These are phyloP conservation scores for Troides aeacus DNA, from an alignment of 2,888 invertebrate genomes.

Conservation along the genomic window DNA sequence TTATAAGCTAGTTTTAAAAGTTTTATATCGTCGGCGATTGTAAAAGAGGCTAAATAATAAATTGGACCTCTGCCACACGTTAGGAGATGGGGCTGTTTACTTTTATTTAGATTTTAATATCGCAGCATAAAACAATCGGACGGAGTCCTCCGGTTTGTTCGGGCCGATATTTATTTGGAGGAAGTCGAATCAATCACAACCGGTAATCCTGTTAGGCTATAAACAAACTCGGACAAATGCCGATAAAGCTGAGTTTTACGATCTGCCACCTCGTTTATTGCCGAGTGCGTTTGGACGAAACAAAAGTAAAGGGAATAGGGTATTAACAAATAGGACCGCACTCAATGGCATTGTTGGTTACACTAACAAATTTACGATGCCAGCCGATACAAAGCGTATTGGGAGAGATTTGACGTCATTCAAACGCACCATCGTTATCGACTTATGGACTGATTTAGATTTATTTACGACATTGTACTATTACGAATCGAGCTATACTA, in stretches of 20 bases:
- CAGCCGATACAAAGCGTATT: conserved; percentile 48
- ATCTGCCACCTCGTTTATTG: conserved; percentile 74
- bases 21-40: conserved; percentile 6
- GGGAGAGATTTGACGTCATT: conserved; percentile 55
- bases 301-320: conserved; percentile 56
- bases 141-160: conserved; percentile 50
- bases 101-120: conserved; percentile 57
- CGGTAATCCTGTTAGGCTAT: conserved; percentile 68
- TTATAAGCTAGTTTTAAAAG: conserved; percentile 7
- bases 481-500: conserved; percentile 44
- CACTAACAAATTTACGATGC: conserved; percentile 62
- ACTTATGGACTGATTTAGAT: conserved; percentile 47
- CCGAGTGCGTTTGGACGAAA: conserved; percentile 55
- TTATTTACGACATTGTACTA: conserved; percentile 53
- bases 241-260: conserved; percentile 69
- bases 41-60: conserved; percentile 10
- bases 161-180: conserved; percentile 63
- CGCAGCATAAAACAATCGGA: conserved; percentile 60
- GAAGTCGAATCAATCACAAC: conserved; percentile 73
- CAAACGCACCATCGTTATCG: conserved; percentile 56
- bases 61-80: conserved; percentile 40
- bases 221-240: conserved; percentile 70
- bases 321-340: conserved; percentile 61
- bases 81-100: conserved; percentile 47
- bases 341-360: conserved; percentile 57